These are phyloP conservation scores for Tubulanus polymorphus DNA, from an alignment of 2,888 invertebrate species.

Conservation along the genomic window DNA sequence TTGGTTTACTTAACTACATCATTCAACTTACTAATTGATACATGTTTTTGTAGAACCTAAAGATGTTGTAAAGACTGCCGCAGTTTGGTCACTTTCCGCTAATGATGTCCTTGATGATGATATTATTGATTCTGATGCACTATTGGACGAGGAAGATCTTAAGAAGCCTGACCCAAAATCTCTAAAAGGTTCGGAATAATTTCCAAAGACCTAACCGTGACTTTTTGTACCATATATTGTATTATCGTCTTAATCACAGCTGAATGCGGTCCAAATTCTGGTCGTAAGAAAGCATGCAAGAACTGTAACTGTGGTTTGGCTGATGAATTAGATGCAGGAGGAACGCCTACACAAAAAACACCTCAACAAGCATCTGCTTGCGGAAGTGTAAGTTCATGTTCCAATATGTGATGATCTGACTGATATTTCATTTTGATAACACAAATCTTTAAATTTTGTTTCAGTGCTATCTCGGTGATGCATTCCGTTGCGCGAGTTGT, in stretches of 20 bases:
- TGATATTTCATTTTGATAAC: not conserved
- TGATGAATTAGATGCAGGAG: conserved; percentile 75
- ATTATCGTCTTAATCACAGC: conserved; percentile 31
- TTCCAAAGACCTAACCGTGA: too few relatives aligned
- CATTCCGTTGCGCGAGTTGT: conserved; percentile 94
- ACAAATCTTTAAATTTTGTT: conserved; percentile 35
- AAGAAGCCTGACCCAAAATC: conserved; percentile 79
- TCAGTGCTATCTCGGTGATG: conserved; percentile 97
- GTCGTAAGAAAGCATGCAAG: conserved; percentile 93
- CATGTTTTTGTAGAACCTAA: conserved; percentile 7
- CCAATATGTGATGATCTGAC: not conserved
- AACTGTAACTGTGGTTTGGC: conserved; percentile 97
- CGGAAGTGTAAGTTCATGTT: conserved; percentile 76
- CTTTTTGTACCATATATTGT: too few relatives aligned
- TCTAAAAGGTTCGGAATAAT: conserved; percentile 67
- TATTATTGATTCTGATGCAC: conserved; percentile 80
- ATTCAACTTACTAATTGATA: too few relatives aligned
- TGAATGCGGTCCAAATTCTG: conserved; percentile 56
- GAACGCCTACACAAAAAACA: conserved; percentile 37
- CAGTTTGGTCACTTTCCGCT: conserved; percentile 75
- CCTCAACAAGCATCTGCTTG: conserved; percentile 71
- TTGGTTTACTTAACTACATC: too few relatives aligned
- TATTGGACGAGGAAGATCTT: conserved; percentile 85
- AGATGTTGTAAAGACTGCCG: conserved; percentile 30
- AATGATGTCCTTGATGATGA: conserved; percentile 67